Evolutionary conservation across 2,888 invertebrate genomes (phyloP), one percentile per base, ranked within the genome.

Genomic region (Petrolisthes cinctipes): DNA sequence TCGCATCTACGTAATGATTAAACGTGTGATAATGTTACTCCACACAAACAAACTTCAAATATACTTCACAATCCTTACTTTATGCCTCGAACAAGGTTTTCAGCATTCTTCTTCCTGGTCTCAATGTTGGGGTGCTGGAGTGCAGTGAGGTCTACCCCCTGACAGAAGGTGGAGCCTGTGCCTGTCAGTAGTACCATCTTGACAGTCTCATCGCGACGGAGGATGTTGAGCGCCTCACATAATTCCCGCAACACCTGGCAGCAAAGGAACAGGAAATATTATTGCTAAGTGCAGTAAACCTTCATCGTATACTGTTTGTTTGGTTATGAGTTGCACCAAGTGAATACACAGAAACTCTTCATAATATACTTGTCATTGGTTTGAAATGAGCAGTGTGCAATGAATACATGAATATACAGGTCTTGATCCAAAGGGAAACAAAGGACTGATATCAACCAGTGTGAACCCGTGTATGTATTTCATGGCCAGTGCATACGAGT

Each of bases 91-190:
- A 96, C 95, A 92, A 97, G 94, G 92, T 96, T 95, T 91, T 94
- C 93, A 37, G 96, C 96, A 91, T 94, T 94, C 88, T 94, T 93
- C 91, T 94, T 94, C 90, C 95, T 94, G 91, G 94, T 94, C 68
- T 95, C 95, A 75, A 94, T 93, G 51, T 91, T 95, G 94, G 53
- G 94, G 93, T 90, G 94, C 71, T 96, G 92, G 71, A 97, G 93
- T 86, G 94, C 94, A 86, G 95, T 95, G 87, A 97, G 94, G 93
- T 98, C 97, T 91, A 98, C 94, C 54, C 97, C 97, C 91, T 96
- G 95, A 92, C 97, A 97, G 92, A 97, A 96, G 78, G 95, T 94
- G 81, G 95, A 95, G 83, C 96, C 96, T 84, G 95, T 95, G 7
- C 97, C 96, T 82, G 95, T 95, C 51, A 98, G 92, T 91, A 96